Conservation (phyloP, 1,140 invertebrate species). For the Dendroctonus valens region DNA sequence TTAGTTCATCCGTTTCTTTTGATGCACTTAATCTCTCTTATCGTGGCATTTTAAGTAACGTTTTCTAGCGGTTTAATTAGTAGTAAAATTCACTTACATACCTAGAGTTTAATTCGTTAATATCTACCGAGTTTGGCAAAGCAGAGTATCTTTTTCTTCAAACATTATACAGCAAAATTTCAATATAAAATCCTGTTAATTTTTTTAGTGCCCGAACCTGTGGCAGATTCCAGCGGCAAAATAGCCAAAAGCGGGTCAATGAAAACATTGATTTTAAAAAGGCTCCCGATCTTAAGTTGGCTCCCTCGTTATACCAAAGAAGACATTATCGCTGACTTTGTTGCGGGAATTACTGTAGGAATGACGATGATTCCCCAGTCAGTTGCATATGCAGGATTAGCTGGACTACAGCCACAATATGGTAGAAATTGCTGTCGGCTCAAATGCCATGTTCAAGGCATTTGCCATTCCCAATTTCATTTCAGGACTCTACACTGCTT, state of each 20-base stretch:
- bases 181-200: background rate
- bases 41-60: too few relatives aligned
- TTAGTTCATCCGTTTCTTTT: too few relatives aligned
- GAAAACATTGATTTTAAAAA: conserved; percentile 24
- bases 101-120: too few relatives aligned
- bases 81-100: too few relatives aligned
- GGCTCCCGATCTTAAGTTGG: conserved; percentile 56
- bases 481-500: conserved; percentile 76
- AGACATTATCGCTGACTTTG: conserved; percentile 67
- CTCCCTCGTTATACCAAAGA: conserved; percentile 63
- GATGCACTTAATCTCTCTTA: too few relatives aligned
- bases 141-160: too few relatives aligned
- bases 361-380: conserved; percentile 76
- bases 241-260: conserved; percentile 2
- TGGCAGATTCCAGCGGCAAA: background rate
- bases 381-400: conserved; percentile 74
- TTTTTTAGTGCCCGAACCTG: conserved; percentile 20
- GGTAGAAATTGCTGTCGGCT: conserved; percentile 52
- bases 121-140: too few relatives aligned
- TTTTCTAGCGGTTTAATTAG: too few relatives aligned
- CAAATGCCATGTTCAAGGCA: too few relatives aligned
- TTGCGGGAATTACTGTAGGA: conserved; percentile 85
- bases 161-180: too few relatives aligned
- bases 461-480: background rate
- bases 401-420: conserved; percentile 73